Conservation (phyloP, 2,113 vertebrate species). For the Antigone vipio region DNA sequence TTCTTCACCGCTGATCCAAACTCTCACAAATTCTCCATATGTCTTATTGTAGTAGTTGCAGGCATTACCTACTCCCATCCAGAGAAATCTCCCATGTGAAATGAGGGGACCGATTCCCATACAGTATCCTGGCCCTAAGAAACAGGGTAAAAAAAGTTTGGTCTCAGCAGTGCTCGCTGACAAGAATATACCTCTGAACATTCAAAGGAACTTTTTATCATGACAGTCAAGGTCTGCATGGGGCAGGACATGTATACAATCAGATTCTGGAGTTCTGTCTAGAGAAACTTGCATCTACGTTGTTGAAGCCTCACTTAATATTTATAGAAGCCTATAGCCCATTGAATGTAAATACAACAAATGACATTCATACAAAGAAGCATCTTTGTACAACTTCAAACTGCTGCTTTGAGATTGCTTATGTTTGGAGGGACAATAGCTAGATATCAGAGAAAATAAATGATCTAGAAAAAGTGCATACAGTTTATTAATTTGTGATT, state of each 20-base stretch:
- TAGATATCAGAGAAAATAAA: not conserved
- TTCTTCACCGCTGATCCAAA: constrained; percentile 94
- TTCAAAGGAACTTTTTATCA: not conserved
- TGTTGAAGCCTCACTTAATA: not conserved
- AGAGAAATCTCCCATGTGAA: constrained; percentile 86
- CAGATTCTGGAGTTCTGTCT: not conserved
- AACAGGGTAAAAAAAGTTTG: not conserved
- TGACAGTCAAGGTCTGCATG: not conserved
- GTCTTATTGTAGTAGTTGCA: constrained; percentile 93
- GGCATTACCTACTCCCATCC: constrained; percentile 91
- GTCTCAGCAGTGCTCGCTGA: not conserved
- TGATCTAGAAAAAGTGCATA: not conserved
- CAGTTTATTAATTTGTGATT: not conserved
- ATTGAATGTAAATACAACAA: not conserved
- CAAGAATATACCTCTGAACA: not conserved
- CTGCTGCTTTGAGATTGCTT: not conserved
- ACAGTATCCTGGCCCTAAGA: constrained; percentile 85
- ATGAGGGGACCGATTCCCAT: constrained; percentile 89
- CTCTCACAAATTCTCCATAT: constrained; percentile 89
- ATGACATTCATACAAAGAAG: rapidly evolving
- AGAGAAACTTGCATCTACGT: not conserved
- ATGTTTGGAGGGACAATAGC: rapidly evolving
- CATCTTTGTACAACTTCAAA: not conserved
- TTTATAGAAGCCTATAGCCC: not conserved
- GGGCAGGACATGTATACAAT: not conserved